Base-by-base conservation (phyloP, 2,888 invertebrate genomes). In the Volucella zonaria region DNA sequence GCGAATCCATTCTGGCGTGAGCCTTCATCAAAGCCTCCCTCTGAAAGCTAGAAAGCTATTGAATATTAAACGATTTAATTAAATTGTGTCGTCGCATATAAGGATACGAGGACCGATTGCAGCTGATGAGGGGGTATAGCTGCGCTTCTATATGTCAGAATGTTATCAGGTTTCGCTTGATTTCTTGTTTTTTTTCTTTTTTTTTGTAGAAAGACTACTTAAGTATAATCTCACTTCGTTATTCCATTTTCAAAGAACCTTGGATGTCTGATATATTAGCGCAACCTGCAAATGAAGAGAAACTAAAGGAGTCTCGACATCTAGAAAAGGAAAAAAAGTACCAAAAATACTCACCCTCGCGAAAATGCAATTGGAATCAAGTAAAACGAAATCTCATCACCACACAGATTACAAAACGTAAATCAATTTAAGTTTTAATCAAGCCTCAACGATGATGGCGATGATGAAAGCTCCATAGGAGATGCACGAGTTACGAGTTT, bases 371-470 rank as follows among this genome's bases (percentile, higher is more conserved):
- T 62, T 58, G 1, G 79, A 74, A 67, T 67, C 61, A 43, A 73
- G 82, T 78, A 62, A 61, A 74, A 68, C 42, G 67, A 56, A 74
- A 79, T 82, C 79, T 82, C 78, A 78, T 51, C 78, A 78, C 38
- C 4, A 31, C 4, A 31, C 82, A 78, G 82, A 74, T 79, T 82
- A 78, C 73, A 58, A 59, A 66, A 79, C 73, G 78, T 64, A 82
- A 82, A 82, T 82, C 79, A 82, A 82, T 82, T 82, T 79, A 82
- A 82, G 82, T 79, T 82, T 82, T 82, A 82, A 82, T 82, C 82
- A 79, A 79, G 78, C 6, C 31, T 79, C 42, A 58, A 52, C 47
- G 73, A 68, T 79, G 78, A 73, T 68, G 79, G 56, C 49, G 64
- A 68, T 76, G 81, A 81, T 70, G 66, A 67, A 54, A 49, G 38